Conservation (phyloP, 2,113 vertebrate genomes). For the Vidua macroura region DNA sequence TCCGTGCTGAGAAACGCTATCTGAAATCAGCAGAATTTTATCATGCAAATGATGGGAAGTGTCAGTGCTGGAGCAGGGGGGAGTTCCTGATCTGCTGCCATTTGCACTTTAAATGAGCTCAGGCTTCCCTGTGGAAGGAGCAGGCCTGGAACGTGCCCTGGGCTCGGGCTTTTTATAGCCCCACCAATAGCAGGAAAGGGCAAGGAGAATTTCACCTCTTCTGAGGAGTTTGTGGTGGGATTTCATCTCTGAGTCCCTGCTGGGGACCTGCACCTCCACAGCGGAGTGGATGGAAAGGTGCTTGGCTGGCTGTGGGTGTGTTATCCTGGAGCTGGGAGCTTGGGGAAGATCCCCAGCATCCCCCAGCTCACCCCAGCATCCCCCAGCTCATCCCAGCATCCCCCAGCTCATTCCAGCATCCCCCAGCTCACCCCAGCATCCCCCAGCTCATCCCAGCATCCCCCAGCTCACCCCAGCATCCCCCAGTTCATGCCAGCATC, state of each 20-base stretch:
- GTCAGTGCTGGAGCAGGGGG: constrained; percentile 65
- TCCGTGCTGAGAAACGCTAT: constrained; percentile 24
- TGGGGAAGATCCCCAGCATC: fast-evolving
- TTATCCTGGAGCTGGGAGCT: background rate
- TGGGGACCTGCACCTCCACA: background rate
- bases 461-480: too few species aligned
- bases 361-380: background rate
- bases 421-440: background rate
- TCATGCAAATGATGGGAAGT: constrained; percentile 68
- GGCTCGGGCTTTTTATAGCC: background rate
- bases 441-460: too few species aligned
- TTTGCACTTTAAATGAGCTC: constrained; percentile 47
- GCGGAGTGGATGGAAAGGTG: fast-evolving
- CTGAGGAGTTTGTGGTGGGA: background rate
- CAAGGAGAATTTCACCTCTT: background rate
- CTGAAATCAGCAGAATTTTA: constrained; percentile 71
- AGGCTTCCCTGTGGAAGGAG: background rate
- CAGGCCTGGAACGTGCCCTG: background rate
- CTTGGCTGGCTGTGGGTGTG: fast-evolving
- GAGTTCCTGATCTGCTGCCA: constrained; percentile 61
- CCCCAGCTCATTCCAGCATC: too few species aligned
- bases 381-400: too few species aligned
- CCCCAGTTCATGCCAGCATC: too few species aligned
- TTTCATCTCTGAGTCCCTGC: background rate
- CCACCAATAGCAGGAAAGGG: background rate